phyloP scores from a whole-genome alignment of 1,140 invertebrate genomes.

The Pteromalus puparum region DNA sequence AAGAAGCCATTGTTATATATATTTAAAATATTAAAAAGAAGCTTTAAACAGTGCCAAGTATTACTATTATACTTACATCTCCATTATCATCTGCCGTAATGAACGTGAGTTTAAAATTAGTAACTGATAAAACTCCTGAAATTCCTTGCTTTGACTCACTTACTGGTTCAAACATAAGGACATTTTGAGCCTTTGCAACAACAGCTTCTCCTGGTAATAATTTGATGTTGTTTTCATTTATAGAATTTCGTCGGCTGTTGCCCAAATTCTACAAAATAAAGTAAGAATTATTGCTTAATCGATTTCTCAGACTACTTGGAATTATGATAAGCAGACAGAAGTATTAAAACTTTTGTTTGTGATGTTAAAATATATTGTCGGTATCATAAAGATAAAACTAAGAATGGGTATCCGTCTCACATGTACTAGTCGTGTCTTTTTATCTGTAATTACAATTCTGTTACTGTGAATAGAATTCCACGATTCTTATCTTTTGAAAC shows the following conservation, averaged over 20 bases:
- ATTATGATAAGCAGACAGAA: background rate
- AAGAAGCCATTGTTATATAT: constrained; percentile 22
- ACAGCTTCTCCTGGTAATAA: constrained; percentile 83
- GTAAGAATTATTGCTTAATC: constrained; percentile 37
- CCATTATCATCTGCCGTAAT: constrained; percentile 80
- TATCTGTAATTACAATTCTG: background rate
- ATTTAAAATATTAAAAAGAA: constrained; percentile 2
- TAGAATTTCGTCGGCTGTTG: constrained; percentile 66
- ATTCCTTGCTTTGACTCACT: constrained; percentile 85
- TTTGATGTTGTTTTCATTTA: constrained; percentile 67
- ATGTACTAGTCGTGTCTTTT: background rate
- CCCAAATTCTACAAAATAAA: constrained; percentile 60
- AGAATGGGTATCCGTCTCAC: background rate
- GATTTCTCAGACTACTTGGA: background rate
- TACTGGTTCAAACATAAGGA: constrained; percentile 87
- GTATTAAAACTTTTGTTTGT: background rate
- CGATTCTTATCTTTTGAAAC: background rate
- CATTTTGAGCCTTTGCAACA: constrained; percentile 86
- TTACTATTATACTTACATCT: constrained; percentile 68
- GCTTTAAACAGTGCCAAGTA: background rate
- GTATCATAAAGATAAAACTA: constrained; percentile 20
- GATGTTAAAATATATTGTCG: background rate
- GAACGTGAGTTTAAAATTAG: constrained; percentile 92
- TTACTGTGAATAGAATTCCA: too few species aligned
- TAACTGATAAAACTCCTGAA: constrained; percentile 87